These are phyloP conservation scores for Drosophila micromelanica DNA, from an alignment of 1,140 invertebrate genomes.

Conservation along the genomic window DNA sequence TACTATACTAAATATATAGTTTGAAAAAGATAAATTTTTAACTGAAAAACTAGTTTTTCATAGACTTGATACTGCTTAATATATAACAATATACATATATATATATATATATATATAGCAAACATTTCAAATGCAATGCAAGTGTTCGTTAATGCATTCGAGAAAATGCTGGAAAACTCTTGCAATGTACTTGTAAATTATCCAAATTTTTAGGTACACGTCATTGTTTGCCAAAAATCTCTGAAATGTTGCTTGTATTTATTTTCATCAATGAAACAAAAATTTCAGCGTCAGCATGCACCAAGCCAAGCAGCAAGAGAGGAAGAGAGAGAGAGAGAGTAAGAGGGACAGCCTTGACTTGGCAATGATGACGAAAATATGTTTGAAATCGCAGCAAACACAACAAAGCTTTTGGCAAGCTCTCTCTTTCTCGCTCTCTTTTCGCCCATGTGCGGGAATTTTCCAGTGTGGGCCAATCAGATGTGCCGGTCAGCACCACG, in stretches of 20 bases:
- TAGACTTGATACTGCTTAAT: no score
- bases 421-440: conserved; percentile 28
- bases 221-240: conserved; percentile 43
- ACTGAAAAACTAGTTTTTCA: no score
- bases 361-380: conserved; percentile 24
- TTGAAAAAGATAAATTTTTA: no score
- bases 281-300: conserved; percentile 19
- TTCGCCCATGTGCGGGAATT: conserved; percentile 13
- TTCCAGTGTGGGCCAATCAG: conserved; percentile 39
- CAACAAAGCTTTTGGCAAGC: conserved; percentile 18
- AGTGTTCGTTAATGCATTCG: conserved; percentile 5
- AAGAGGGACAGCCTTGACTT: conserved; percentile 40
- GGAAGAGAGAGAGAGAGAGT: conserved; percentile 11
- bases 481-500: conserved; percentile 28
- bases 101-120: no score
- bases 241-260: conserved; percentile 9
- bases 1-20: no score
- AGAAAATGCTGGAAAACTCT: conserved; percentile 18
- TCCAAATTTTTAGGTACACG: conserved; percentile 47
- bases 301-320: conserved; percentile 14
- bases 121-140: background rate
- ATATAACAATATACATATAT: no score
- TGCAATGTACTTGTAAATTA: background rate
- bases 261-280: conserved; percentile 56
- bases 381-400: conserved; percentile 31